Conservation (phyloP, 1,140 invertebrate genomes). For the Lepidostoma basale region DNA sequence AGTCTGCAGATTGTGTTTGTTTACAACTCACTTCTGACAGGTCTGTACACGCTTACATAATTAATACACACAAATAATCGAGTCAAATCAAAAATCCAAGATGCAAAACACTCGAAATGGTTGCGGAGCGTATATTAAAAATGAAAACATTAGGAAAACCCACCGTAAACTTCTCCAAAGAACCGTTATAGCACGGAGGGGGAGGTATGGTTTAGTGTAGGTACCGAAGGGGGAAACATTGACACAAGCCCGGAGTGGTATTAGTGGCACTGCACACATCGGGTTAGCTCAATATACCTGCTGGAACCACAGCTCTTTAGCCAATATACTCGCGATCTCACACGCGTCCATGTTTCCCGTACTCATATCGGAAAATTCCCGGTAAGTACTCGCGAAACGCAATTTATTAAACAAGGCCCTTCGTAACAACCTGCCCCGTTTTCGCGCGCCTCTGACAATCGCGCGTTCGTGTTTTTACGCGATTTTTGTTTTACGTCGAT, state of each 20-base stretch:
- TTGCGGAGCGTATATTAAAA: too few species aligned
- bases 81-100: too few species aligned
- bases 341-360: slow-evolving; percentile 66
- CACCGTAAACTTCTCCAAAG: slow-evolving; percentile 3
- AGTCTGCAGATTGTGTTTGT: too few species aligned
- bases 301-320: slow-evolving; percentile 80
- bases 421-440: slow-evolving; percentile 3
- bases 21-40: too few species aligned
- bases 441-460: neutral
- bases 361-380: slow-evolving; percentile 11
- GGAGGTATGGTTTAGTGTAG: slow-evolving; percentile 5
- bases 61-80: too few species aligned
- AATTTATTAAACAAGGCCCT: neutral
- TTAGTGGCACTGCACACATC: slow-evolving; percentile 14
- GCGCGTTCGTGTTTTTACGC: slow-evolving; percentile 21
- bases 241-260: slow-evolving; percentile 32
- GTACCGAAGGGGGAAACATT: slow-evolving; percentile 33
- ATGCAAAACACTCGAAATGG: too few species aligned
- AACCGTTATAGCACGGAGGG: neutral
- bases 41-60: too few species aligned
- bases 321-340: slow-evolving; percentile 79
- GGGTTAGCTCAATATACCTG: slow-evolving; percentile 61
- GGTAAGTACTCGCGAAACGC: neutral
- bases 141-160: neutral
- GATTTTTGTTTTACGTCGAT: slow-evolving; percentile 26